These are phyloP conservation scores for Sialis lutaria DNA, from an alignment of 2,888 invertebrate species.

Conservation along the genomic window DNA sequence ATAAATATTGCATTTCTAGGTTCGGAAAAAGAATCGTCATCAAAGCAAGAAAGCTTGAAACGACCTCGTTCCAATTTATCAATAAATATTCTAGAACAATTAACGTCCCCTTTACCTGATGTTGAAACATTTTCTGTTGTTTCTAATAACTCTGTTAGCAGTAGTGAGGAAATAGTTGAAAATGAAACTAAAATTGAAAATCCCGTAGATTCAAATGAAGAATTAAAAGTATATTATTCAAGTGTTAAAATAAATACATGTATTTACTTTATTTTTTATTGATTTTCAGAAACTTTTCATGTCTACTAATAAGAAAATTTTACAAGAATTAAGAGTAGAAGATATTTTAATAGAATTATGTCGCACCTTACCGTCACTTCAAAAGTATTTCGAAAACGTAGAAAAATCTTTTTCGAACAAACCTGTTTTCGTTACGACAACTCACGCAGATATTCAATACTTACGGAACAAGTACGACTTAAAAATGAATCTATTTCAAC, in stretches of 20 bases:
- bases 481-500: neutral
- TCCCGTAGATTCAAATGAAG: slow-evolving; percentile 26
- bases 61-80: slow-evolving; percentile 52
- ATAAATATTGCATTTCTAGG: slow-evolving; percentile 16
- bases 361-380: slow-evolving; percentile 51
- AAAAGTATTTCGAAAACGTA: slow-evolving; percentile 40
- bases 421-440: slow-evolving; percentile 44
- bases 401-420: slow-evolving; percentile 47
- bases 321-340: slow-evolving; percentile 70
- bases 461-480: slow-evolving; percentile 39
- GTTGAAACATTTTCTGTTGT: slow-evolving; percentile 21
- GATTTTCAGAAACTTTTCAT: slow-evolving; percentile 53
- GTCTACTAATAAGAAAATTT: slow-evolving; percentile 55
- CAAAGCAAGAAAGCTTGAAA: slow-evolving; percentile 33
- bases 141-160: slow-evolving; percentile 22
- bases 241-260: neutral
- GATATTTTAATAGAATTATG: slow-evolving; percentile 69
- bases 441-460: slow-evolving; percentile 53
- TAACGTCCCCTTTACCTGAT: slow-evolving; percentile 48
- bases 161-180: slow-evolving; percentile 27
- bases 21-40: slow-evolving; percentile 31
- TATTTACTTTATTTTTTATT: slow-evolving; percentile 7
- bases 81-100: slow-evolving; percentile 51
- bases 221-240: slow-evolving; percentile 20
- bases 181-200: slow-evolving; percentile 26